Evolutionary conservation across 2,113 vertebrate species (phyloP), one percentile per base, ranked within the genome.

Genomic region (Daphoenositta chrysoptera): DNA sequence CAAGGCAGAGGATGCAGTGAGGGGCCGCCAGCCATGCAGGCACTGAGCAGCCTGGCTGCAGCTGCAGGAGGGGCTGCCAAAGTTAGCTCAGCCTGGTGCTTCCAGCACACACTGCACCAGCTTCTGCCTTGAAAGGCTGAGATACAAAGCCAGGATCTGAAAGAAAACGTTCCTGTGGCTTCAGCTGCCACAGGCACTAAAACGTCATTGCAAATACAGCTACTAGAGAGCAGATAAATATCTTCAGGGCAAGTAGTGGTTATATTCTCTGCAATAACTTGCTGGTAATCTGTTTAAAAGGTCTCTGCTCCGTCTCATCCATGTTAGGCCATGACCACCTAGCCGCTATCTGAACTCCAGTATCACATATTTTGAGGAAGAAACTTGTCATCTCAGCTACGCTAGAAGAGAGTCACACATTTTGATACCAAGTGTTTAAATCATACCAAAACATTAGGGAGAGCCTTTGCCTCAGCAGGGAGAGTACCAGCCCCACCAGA

Each of bases 31-130:
- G 19, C 58, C 9, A 3, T 0, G 2, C 45, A 35, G 39, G 60
- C 53, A 30, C 33, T 1, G 0, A 11, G 7, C 2, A 1, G 33
- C 35, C 66, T 31, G 1, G 0, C 39, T 60, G 61, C 31, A 60
- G 63, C 40, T 76, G 53, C 1, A 1, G 40, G 2, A 1, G 11
- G 10, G 21, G 48, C 58, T 57, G 60, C 69, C 48, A 50, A 77
- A 77, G 28, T 11, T 8, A 27, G 51, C 60, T 45, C 51, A 63
- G 77, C 37, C 73, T 28, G n/a, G 20, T n/a, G 51, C 53, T 82
- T 47, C 53, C 70, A 82, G 57, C 40, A 45, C 45, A 58, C 5
- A 0, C 47, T 22, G 2, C 3, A 0, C 6, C 21, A 40, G 19
- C 71, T 72, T 44, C 89, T 57, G 58, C 30, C 47, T 50, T 73